Percentiles rank a stretch among this genome's conserved stretches.
Evolutionary conservation across 1,140 invertebrate genomes (phyloP).

Genomic region (Apis laboriosa): DNA sequence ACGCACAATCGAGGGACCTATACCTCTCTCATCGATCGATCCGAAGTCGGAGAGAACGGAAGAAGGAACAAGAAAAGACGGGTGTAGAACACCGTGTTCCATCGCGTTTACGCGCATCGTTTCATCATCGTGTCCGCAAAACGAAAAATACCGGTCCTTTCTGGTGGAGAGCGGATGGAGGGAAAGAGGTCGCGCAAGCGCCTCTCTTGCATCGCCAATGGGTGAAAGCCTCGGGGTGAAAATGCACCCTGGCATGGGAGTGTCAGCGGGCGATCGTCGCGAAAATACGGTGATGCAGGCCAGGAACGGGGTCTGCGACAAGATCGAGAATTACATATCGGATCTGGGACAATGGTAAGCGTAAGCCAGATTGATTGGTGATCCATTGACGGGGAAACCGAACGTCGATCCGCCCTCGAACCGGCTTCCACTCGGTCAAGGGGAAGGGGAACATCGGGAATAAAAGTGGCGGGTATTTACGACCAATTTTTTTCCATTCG

Average conservation of each 20-base stretch:
- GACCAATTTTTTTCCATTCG: slow-evolving; percentile 11
- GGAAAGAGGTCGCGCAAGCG: slow-evolving; percentile 70
- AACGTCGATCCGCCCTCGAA: slow-evolving; percentile 37
- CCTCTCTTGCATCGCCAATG: slow-evolving; percentile 51
- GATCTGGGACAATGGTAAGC: slow-evolving; percentile 85
- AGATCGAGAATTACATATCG: slow-evolving; percentile 85
- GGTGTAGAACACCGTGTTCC: neutral
- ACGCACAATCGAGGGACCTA: neutral
- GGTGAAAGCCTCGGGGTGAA: slow-evolving; percentile 68
- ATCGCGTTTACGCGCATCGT: neutral
- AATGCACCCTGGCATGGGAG: slow-evolving; percentile 79
- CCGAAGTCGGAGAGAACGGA: neutral
- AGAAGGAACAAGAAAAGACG: neutral
- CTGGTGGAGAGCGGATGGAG: slow-evolving; percentile 14
- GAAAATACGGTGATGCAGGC: slow-evolving; percentile 74
- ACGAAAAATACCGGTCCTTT: slow-evolving; percentile 29
- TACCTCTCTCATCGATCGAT: slow-evolving; percentile 8
- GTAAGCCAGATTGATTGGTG: neutral
- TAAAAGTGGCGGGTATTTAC: slow-evolving; percentile 53
- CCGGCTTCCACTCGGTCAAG: slow-evolving; percentile 34
- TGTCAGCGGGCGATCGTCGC: slow-evolving; percentile 74
- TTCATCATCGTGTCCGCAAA: neutral
- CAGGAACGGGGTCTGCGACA: slow-evolving; percentile 83
- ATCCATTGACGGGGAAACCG: neutral
- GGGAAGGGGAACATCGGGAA: slow-evolving; percentile 17